phyloP scores from a whole-genome alignment of 1,140 invertebrate species.

The Drosophila parabipectinata region DNA sequence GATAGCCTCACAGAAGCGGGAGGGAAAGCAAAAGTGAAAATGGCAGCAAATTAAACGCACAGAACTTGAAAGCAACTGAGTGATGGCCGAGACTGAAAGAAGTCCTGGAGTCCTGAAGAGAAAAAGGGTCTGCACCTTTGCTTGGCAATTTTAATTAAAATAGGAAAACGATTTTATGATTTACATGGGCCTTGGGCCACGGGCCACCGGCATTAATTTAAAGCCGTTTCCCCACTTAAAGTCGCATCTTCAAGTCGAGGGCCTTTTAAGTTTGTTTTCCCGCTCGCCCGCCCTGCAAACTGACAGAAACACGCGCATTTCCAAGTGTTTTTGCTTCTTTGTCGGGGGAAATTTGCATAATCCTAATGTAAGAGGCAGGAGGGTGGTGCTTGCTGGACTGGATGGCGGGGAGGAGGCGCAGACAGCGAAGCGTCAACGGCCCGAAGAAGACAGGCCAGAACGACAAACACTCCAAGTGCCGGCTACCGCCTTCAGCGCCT shows the following conservation, averaged over 20 bases:
- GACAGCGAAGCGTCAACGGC: constrained; percentile 50
- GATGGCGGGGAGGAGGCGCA: constrained; percentile 17
- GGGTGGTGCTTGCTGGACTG: neutral
- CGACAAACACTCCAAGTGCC: constrained; percentile 30
- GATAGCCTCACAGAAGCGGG: constrained; percentile 63
- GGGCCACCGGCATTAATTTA: constrained; percentile 35
- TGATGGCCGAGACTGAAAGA: constrained; percentile 33
- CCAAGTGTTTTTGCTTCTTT: constrained; percentile 42
- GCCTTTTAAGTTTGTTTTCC: constrained; percentile 33
- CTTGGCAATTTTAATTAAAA: constrained; percentile 71
- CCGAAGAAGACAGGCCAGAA: constrained; percentile 23
- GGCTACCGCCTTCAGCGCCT: constrained; percentile 17
- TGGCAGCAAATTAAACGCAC: constrained; percentile 74
- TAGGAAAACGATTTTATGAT: constrained; percentile 66
- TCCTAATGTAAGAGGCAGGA: constrained; percentile 67
- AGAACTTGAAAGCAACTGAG: constrained; percentile 62
- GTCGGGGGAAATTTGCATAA: constrained; percentile 69
- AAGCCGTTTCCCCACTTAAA: constrained; percentile 47
- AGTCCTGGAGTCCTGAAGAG: constrained; percentile 4
- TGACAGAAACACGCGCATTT: constrained; percentile 76
- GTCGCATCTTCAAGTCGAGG: constrained; percentile 12
- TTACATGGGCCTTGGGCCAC: constrained; percentile 14
- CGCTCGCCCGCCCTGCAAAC: constrained; percentile 35
- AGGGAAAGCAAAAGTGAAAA: constrained; percentile 69
- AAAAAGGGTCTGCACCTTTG: constrained; percentile 46